phyloP scores from a whole-genome alignment of 2,113 vertebrate genomes.

The Centropus bengalensis region DNA sequence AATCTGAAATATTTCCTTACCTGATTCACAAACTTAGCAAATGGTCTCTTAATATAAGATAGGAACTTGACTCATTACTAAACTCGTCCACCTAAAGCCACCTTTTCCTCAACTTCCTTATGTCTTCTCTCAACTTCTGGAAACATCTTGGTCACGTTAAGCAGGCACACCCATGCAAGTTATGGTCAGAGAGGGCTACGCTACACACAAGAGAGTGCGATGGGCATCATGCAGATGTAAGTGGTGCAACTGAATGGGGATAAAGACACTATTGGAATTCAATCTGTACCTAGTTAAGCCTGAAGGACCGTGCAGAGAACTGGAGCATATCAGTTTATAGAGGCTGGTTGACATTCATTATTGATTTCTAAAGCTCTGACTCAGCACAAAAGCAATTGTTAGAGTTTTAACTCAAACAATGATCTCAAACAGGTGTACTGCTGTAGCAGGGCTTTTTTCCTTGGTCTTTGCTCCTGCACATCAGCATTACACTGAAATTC shows the following conservation, averaged over 20 bases:
- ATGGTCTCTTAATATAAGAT: not conserved
- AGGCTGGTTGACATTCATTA: not conserved
- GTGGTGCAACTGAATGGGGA: not conserved
- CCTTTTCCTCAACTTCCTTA: not conserved
- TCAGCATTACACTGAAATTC: not conserved
- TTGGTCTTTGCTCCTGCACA: not conserved
- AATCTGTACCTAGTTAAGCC: not conserved
- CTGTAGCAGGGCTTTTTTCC: not conserved
- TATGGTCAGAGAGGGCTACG: fast-evolving
- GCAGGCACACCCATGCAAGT: not conserved
- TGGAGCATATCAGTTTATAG: not conserved
- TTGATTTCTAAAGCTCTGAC: slow-evolving; percentile 32
- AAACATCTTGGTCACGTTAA: not conserved
- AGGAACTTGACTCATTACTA: not conserved
- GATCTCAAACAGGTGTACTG: not conserved
- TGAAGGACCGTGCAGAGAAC: not conserved
- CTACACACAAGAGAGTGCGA: fast-evolving
- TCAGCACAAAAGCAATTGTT: not conserved
- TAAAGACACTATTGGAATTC: not conserved
- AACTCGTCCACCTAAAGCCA: not conserved
- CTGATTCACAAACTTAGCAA: not conserved
- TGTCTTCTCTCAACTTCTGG: not conserved
- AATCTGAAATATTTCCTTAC: not conserved
- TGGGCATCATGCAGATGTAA: not conserved
- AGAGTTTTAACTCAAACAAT: not conserved